Base-by-base conservation (phyloP, 2,113 vertebrate genomes). In the Microcebus jonahi region DNA sequence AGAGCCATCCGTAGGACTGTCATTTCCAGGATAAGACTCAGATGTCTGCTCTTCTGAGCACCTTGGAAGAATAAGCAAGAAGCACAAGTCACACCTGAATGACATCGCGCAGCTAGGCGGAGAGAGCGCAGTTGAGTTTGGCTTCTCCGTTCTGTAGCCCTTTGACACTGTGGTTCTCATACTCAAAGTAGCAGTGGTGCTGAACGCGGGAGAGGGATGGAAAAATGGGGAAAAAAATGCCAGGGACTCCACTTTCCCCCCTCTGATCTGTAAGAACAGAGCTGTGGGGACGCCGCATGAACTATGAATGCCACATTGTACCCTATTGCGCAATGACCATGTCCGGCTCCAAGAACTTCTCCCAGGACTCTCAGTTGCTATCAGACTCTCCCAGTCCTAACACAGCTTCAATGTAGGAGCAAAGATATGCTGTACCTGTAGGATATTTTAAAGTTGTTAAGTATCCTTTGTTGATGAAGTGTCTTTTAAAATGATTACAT, bases 271-370 rank as follows among this genome's bases (percentile, higher is more conserved):
- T 14, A 84, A 57, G 70, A 42, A n/a, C 34, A 31, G 29, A 42
- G 34, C 11, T 2, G 39, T 13, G 45, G 55, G 23, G 55, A 45
- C 20, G 27, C 14, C 67, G 27, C 39, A 86, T 7, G 59, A 70
- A 83, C 4, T 6, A 13, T 1, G 6, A 23, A 4, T 9, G 9
- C 59, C 50, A 13, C 2, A 1, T 10, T 7, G 15, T 9, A 39
- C 50, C 73, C 50, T 14, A 6, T 36, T 1, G 6, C 8, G 4
- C 3, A 2, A 0, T 1, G 2, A 27, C 36, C 88, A 20, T 0
- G 1, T 17, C 39, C 18, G 4, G 39, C 27, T 50, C 55, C 31
- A 20, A 53, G 45, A 57, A 20, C 61, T 76, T 21, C 63, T 71
- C 20, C 70, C 65, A 39, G 80, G 29, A 21, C 15, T 45, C 7